Conservation (phyloP, 1,140 invertebrate species). For the Bombyx mori region DNA sequence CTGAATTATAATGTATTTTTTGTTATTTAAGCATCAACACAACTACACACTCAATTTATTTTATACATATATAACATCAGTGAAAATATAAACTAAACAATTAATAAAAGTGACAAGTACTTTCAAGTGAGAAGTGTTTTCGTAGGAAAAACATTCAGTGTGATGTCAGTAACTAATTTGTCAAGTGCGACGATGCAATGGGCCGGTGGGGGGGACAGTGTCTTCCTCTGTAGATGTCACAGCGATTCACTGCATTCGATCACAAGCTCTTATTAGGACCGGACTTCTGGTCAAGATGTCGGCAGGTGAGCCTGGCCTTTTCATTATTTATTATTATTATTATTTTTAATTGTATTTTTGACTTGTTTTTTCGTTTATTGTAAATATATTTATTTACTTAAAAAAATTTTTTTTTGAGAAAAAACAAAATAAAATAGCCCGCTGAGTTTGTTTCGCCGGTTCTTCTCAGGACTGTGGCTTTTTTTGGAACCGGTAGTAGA, state of each 20-base stretch:
- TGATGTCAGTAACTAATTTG: conserved; percentile 43
- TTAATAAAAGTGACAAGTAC: background rate
- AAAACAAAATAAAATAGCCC: no score
- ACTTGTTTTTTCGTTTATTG: no score
- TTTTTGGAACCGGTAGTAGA: no score
- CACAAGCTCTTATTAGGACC: conserved; percentile 16
- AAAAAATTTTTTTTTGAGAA: no score
- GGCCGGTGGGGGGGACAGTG: conserved; percentile 36
- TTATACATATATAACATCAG: no score
- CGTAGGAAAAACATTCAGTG: conserved; percentile 12
- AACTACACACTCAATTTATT: no score
- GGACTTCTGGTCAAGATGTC: conserved; percentile 43
- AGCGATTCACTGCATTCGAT: conserved; percentile 24
- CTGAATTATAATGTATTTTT: no score
- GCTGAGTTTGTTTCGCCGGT: no score
- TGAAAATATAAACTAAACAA: conserved; percentile 1
- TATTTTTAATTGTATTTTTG: background rate
- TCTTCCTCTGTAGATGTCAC: conserved; percentile 20
- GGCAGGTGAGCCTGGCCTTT: conserved; percentile 24
- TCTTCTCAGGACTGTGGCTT: no score
- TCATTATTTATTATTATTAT: background rate
- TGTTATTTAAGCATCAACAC: no score
- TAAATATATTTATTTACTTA: no score
- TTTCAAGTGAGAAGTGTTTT: conserved; percentile 6
- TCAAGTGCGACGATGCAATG: conserved; percentile 49